These are phyloP conservation scores for Lepisosteus osseus DNA, from an alignment of 2,113 vertebrate genomes.

Conservation along the genomic window DNA sequence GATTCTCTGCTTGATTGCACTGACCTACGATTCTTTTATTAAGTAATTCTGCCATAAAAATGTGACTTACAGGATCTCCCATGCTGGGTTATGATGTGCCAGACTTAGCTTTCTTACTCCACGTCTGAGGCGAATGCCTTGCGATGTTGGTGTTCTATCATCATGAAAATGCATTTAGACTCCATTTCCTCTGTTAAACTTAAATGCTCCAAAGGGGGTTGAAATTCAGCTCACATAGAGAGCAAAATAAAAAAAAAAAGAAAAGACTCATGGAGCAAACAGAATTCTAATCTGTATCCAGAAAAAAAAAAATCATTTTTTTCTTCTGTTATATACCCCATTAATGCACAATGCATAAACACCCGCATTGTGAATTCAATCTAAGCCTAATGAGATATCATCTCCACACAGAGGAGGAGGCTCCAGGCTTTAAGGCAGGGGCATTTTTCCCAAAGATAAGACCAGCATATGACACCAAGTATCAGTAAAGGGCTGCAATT, in stretches of 20 bases:
- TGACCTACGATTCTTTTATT: conserved; percentile 56
- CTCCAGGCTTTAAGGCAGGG: conserved; percentile 13
- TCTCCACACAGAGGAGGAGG: conserved; percentile 19
- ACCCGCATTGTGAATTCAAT: conserved; percentile 27
- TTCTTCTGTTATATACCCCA: conserved; percentile 8
- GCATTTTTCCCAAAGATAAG: conserved; percentile 4
- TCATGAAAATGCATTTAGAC: conserved; percentile 69
- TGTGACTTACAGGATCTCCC: conserved; percentile 52
- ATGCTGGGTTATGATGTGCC: conserved; percentile 62
- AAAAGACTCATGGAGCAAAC: conserved; percentile 21
- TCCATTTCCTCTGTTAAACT: conserved; percentile 49
- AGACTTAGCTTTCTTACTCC: conserved; percentile 40
- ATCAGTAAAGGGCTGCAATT: conserved; percentile 18
- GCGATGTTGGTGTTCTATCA: conserved; percentile 53
- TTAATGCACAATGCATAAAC: conserved; percentile 31
- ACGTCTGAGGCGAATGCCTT: conserved; percentile 49
- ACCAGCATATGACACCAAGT: conserved; percentile 26
- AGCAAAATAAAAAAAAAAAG: conserved; percentile 44
- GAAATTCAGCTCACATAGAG: conserved; percentile 53
- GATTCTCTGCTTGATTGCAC: conserved; percentile 48
- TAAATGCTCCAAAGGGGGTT: conserved; percentile 55
- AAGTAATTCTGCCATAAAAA: conserved; percentile 59
- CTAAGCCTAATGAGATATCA: conserved; percentile 27
- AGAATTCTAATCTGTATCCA: not conserved
- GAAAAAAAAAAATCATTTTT: conserved; percentile 3